phyloP scores from a whole-genome alignment of 2,888 invertebrate species.

The Microdon myrmicae region DNA sequence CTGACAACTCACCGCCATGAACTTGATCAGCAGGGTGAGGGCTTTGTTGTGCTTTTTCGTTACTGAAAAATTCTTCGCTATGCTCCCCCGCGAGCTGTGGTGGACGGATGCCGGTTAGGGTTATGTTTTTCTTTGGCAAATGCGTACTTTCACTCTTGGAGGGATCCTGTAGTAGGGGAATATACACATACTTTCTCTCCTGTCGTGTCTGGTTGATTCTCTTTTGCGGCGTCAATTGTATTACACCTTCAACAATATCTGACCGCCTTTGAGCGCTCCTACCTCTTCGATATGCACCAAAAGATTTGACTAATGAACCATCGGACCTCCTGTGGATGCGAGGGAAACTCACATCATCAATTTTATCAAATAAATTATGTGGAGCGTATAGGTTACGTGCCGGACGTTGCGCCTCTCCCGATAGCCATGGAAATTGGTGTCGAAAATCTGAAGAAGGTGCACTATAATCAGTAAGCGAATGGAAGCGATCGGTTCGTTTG shows the following conservation, averaged over 20 bases:
- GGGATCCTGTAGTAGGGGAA: slow-evolving; percentile 57
- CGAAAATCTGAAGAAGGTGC: slow-evolving; percentile 5
- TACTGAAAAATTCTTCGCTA: slow-evolving; percentile 55
- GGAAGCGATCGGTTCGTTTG: slow-evolving; percentile 24
- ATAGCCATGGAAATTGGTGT: slow-evolving; percentile 8
- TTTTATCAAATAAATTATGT: slow-evolving; percentile 62
- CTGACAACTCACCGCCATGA: slow-evolving; percentile 59
- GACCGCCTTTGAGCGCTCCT: slow-evolving; percentile 57
- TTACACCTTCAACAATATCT: slow-evolving; percentile 50
- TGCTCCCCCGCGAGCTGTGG: slow-evolving; percentile 59
- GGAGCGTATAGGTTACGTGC: slow-evolving; percentile 66
- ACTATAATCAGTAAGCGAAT: slow-evolving; percentile 28
- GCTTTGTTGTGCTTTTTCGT: slow-evolving; percentile 60
- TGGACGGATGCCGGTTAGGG: slow-evolving; percentile 59
- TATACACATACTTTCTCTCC: slow-evolving; percentile 63
- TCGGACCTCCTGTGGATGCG: slow-evolving; percentile 61
- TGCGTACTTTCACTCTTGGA: slow-evolving; percentile 41
- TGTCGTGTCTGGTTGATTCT: slow-evolving; percentile 58
- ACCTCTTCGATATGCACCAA: slow-evolving; percentile 61
- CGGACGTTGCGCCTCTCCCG: slow-evolving; percentile 46
- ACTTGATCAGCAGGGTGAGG: slow-evolving; percentile 48
- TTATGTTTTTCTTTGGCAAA: slow-evolving; percentile 59
- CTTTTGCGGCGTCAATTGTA: slow-evolving; percentile 15
- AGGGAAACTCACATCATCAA: slow-evolving; percentile 62
- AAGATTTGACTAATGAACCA: slow-evolving; percentile 62